Percentiles rank a stretch among this genome's conserved stretches.
Conservation (phyloP, 2,888 invertebrate genomes). For the Dendrolimus houi region DNA sequence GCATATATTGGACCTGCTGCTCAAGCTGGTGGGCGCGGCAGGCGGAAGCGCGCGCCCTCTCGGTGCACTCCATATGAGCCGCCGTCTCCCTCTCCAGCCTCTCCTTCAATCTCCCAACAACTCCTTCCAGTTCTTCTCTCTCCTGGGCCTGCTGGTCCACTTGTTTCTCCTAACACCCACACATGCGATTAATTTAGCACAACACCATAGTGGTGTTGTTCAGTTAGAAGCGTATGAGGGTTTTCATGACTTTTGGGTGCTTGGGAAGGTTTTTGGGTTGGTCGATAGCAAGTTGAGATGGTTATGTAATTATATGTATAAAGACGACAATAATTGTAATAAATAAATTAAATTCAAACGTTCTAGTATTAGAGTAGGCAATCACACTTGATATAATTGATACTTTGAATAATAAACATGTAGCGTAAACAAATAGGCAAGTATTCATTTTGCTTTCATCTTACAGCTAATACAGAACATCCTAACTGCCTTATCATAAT, state of each 20-base stretch:
- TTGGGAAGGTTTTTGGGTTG: background rate
- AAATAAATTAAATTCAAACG: no score
- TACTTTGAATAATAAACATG: no score
- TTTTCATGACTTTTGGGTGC: background rate
- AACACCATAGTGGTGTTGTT: constrained; percentile 5
- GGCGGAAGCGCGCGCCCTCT: constrained; percentile 78
- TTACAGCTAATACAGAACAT: no score
- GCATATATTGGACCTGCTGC: constrained; percentile 51
- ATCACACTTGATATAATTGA: no score
- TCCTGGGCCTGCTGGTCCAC: constrained; percentile 92
- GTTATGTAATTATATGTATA: background rate
- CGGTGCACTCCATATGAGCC: constrained; percentile 90
- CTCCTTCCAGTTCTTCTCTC: constrained; percentile 93
- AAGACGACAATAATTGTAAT: no score
- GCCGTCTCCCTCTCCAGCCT: constrained; percentile 93
- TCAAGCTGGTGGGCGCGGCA: constrained; percentile 78
- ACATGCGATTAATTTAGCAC: constrained; percentile 17
- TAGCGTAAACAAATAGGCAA: no score
- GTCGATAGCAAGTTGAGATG: no score
- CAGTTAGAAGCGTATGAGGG: constrained; percentile 3
- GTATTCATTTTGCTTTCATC: no score
- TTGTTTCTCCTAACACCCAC: constrained; percentile 85
- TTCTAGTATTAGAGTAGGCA: no score
- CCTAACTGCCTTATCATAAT: no score
- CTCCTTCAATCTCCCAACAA: constrained; percentile 87